Conservation (phyloP, 2,888 invertebrate species). For the Tetragonula carbonaria region DNA sequence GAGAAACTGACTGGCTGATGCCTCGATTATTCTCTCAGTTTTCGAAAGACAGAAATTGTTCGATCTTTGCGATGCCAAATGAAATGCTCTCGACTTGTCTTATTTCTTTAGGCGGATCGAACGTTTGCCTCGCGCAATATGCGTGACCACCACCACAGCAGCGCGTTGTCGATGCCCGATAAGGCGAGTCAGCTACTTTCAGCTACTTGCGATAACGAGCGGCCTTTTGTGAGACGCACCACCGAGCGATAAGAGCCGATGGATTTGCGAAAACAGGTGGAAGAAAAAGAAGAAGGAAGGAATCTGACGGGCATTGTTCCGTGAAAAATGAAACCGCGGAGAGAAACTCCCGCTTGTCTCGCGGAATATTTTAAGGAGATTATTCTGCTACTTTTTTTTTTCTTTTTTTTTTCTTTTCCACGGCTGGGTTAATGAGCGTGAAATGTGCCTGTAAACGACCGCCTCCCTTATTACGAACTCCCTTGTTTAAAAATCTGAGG, state of each 20-base stretch:
- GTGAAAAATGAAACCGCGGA: constrained; percentile 27
- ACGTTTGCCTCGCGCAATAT: not conserved
- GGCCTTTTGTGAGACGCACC: constrained; percentile 24
- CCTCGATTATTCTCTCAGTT: not conserved
- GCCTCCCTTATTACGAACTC: not conserved
- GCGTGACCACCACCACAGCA: not conserved
- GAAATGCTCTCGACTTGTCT: constrained; percentile 13
- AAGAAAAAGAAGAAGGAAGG: constrained; percentile 2
- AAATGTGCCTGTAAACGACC: not conserved
- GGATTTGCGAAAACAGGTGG: constrained; percentile 21
- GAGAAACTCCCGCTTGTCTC: not conserved
- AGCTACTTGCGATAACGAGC: constrained; percentile 7
- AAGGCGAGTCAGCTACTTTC: constrained; percentile 28
- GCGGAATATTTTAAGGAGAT: constrained; percentile 19
- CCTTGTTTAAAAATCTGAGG: not conserved
- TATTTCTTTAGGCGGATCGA: not conserved
- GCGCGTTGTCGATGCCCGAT: constrained; percentile 13
- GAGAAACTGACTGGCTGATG: too few relatives aligned
- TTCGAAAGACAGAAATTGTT: not conserved
- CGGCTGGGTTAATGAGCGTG: not conserved
- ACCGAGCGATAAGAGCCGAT: constrained; percentile 14
- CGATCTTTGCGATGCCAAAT: not conserved
- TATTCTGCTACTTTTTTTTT: constrained; percentile 10
- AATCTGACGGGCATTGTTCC: constrained; percentile 39
- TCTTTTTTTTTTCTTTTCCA: not conserved